Conservation (phyloP, 2,888 invertebrate species). For the Liodrosophila aerea region DNA sequence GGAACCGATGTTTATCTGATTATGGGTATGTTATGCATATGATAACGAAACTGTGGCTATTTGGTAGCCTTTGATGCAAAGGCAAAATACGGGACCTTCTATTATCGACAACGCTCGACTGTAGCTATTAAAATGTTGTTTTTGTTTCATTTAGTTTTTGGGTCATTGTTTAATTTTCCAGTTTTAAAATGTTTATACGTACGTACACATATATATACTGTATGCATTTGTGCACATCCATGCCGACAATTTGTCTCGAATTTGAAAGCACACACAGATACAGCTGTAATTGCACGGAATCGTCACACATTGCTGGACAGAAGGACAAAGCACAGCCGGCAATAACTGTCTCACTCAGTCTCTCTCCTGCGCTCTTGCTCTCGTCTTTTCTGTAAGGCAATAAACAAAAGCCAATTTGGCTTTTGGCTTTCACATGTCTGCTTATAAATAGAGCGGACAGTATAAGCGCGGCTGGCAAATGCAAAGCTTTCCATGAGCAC, state of each 20-base stretch:
- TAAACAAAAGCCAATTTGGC: constrained; percentile 40
- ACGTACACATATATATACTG: not conserved
- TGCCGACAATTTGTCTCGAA: constrained; percentile 38
- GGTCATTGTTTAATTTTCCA: too few species aligned
- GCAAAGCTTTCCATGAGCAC: constrained; percentile 33
- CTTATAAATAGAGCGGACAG: not conserved
- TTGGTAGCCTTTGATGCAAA: too few species aligned
- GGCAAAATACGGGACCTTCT: too few species aligned
- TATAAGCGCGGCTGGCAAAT: not conserved
- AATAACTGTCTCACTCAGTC: not conserved
- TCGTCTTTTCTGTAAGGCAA: constrained; percentile 1
- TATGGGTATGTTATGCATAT: too few species aligned
- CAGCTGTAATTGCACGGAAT: constrained; percentile 57
- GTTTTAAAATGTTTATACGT: constrained; percentile 27
- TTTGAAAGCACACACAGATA: constrained; percentile 23
- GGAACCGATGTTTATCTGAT: too few species aligned
- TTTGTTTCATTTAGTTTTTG: too few species aligned
- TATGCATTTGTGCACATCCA: too few species aligned
- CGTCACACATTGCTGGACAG: constrained; percentile 19
- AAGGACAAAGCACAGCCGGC: constrained; percentile 26
- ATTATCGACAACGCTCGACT: too few species aligned
- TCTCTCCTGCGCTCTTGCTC: not conserved
- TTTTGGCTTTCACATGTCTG: constrained; percentile 25
- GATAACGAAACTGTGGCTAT: too few species aligned
- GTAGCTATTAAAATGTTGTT: too few species aligned